Conservation (phyloP, 1,140 invertebrate species). For the Zaprionus vittiger region DNA sequence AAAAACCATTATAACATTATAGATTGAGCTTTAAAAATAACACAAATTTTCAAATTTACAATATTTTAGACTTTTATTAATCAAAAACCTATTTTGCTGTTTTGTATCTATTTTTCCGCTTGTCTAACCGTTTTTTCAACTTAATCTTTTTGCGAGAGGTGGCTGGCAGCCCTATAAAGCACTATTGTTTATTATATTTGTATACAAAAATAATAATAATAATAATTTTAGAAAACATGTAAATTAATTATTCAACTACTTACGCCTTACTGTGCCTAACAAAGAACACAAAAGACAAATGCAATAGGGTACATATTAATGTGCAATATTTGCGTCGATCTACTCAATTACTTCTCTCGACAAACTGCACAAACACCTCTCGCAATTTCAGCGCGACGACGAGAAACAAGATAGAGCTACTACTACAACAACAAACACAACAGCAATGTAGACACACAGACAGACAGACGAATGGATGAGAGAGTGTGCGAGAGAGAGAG, state of each 20-base stretch:
- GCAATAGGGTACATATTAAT: neutral
- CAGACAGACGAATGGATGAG: neutral
- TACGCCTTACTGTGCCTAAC: slow-evolving; percentile 17
- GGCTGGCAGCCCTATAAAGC: too few relatives aligned
- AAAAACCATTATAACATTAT: too few relatives aligned
- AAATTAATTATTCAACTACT: neutral
- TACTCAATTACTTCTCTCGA: neutral
- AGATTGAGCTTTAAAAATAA: too few relatives aligned
- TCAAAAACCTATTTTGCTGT: too few relatives aligned
- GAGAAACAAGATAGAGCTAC: slow-evolving; percentile 2
- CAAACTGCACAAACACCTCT: slow-evolving; percentile 34
- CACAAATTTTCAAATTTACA: too few relatives aligned
- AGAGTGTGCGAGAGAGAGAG: slow-evolving; percentile 14
- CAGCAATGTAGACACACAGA: neutral
- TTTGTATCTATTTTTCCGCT: too few relatives aligned
- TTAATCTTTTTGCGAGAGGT: too few relatives aligned
- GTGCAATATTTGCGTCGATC: neutral
- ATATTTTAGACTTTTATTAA: too few relatives aligned
- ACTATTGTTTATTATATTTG: too few relatives aligned
- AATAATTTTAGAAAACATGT: too few relatives aligned
- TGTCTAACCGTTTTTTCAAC: too few relatives aligned
- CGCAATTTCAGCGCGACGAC: slow-evolving; percentile 23
- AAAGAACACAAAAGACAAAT: neutral
- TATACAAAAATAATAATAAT: too few relatives aligned
- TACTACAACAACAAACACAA: neutral